Base-by-base conservation (phyloP, 2,113 vertebrate genomes). In the Panurus biarmicus region DNA sequence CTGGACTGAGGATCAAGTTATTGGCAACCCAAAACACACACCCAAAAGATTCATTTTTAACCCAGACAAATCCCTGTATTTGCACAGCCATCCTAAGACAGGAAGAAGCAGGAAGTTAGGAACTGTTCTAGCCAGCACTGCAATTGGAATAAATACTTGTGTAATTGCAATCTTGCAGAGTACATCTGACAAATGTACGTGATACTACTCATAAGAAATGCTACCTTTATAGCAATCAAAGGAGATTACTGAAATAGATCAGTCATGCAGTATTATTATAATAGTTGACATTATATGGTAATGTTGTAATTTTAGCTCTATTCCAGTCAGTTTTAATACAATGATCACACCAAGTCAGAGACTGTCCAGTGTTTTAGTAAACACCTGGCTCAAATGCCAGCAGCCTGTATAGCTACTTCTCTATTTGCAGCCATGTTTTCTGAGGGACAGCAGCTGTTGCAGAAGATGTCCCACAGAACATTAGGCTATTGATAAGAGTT, bases 121-220 rank as follows among this genome's bases (percentile, higher is more conserved):
- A 70, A 54, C 7, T 0, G 0, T 12, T 80, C 17, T 13, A 61
- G 62, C 5, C 5, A 5, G 10, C 5, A 2, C 5, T 12, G 16
- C 29, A 67, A 51, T 11, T 36, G 19, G 6, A 66, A 73, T 24
- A 69, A 89, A 79, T 31, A 35, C 16, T 40, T 44, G 5, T 29
- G 38, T 74, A 87, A 92, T 57, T 36, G 31, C 19, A 64, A 1
- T 28, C 40, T 36, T 7, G 2, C 26, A 36, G 58, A 78, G 28
- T 25, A 42, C 0, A 0, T 53, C 20, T 36, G 53, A 60, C 29
- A 79, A 85, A 51, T 42, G 4, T 18, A 14, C 22, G 18, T 20
- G 51, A 77, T 64, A n/a, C 12, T 64, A n/a, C 12, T 50, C 7
- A 2, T 10, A 73, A 50, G 50, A 86, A 84, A 76, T 38, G 19